phyloP scores from a whole-genome alignment of 1,140 invertebrate genomes.

The Drosophila nikananu region DNA sequence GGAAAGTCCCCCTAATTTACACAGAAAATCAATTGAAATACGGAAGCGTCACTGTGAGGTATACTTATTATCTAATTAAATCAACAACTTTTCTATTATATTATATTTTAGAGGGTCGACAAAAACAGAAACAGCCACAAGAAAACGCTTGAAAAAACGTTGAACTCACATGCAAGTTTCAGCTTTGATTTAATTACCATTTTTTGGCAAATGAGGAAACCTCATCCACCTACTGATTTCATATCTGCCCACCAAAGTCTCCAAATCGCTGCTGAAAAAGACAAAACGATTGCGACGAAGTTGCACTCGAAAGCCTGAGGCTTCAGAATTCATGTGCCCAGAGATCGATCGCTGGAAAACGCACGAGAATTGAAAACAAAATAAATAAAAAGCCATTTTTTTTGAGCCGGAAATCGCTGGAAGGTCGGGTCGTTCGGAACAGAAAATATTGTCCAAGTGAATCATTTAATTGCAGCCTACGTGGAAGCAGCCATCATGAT shows the following conservation, averaged over 20 bases:
- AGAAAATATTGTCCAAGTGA: conserved; percentile 57
- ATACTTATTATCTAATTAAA: not conserved
- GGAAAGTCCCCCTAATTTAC: not conserved
- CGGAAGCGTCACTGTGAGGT: no score
- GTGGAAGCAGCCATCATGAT: conserved; percentile 53
- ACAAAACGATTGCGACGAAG: conserved; percentile 9
- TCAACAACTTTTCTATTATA: no score
- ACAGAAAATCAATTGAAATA: no score
- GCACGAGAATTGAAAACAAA: not conserved
- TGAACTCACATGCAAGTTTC: conserved; percentile 9
- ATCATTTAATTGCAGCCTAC: conserved; percentile 72
- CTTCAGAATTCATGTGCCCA: conserved; percentile 15
- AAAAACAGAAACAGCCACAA: not conserved
- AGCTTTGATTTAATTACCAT: conserved; percentile 16
- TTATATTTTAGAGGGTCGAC: no score
- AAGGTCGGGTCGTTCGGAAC: conserved; percentile 31
- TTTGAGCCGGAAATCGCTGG: conserved; percentile 40
- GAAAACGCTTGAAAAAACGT: not conserved
- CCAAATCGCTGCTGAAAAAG: not conserved
- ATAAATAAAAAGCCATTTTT: conserved; percentile 2
- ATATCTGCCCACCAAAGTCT: conserved; percentile 11
- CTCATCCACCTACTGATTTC: conserved; percentile 20
- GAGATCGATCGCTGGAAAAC: conserved; percentile 20
- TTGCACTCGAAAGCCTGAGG: conserved; percentile 14
- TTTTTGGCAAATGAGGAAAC: conserved; percentile 15